Conservation (phyloP, 2,888 invertebrate species). For the Acleris literana region DNA sequence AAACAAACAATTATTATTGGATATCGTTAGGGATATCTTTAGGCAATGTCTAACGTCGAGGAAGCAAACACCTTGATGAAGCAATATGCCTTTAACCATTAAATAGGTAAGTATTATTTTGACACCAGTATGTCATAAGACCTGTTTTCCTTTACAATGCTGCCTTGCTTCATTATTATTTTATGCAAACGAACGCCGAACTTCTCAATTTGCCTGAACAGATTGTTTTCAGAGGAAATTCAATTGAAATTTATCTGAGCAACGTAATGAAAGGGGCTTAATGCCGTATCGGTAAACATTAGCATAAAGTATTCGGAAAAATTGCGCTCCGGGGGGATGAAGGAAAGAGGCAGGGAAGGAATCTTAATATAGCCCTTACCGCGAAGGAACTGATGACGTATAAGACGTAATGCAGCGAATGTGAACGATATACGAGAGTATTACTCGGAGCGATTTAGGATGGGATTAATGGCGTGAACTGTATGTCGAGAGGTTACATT, state of each 20-base stretch:
- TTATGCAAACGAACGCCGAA: slow-evolving; percentile 62
- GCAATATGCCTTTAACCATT: too few relatives aligned
- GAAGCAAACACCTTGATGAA: too few relatives aligned
- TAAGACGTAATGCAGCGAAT: slow-evolving; percentile 16
- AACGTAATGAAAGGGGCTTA: slow-evolving; percentile 63
- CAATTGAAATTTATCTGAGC: slow-evolving; percentile 62
- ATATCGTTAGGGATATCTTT: too few relatives aligned
- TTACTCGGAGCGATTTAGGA: slow-evolving; percentile 22
- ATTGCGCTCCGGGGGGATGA: slow-evolving; percentile 58
- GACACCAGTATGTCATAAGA: background rate
- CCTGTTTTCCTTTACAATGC: background rate
- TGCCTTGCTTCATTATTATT: slow-evolving; percentile 50
- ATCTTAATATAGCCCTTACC: slow-evolving; percentile 58
- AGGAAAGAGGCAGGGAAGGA: slow-evolving; percentile 50
- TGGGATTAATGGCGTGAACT: slow-evolving; percentile 22
- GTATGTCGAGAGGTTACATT: slow-evolving; percentile 14
- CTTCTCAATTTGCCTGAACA: slow-evolving; percentile 68
- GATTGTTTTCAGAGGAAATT: slow-evolving; percentile 69
- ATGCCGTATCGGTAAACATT: slow-evolving; percentile 67
- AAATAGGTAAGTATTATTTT: too few relatives aligned
- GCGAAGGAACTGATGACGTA: slow-evolving; percentile 22
- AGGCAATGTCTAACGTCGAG: too few relatives aligned
- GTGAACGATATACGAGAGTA: slow-evolving; percentile 15
- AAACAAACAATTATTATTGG: too few relatives aligned
- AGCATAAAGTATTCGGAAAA: slow-evolving; percentile 70